These are phyloP conservation scores for Calidris pygmaea DNA, from an alignment of 2,113 vertebrate species.

Conservation along the genomic window DNA sequence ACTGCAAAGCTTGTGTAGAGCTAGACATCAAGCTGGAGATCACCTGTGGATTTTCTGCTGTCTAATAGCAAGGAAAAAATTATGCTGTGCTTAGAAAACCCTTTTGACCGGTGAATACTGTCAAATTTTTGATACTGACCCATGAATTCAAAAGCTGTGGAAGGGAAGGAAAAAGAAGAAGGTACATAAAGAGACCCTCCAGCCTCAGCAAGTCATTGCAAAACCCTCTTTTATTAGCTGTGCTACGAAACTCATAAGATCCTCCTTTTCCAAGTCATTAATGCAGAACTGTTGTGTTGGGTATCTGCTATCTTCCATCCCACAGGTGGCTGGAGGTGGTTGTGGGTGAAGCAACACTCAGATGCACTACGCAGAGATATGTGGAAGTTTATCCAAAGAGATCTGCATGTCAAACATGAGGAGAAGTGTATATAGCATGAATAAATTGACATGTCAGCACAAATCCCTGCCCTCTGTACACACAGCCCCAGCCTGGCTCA, in stretches of 20 bases:
- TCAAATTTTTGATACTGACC: neutral
- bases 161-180: neutral
- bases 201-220: neutral
- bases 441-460: conserved; percentile 61
- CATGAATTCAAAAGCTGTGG: neutral
- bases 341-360: conserved; percentile 61
- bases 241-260: neutral
- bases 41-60: neutral
- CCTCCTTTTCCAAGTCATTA: conserved; percentile 21
- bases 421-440: conserved; percentile 39
- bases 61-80: neutral
- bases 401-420: conserved; percentile 62
- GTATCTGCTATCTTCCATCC: conserved; percentile 19
- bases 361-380: conserved; percentile 20
- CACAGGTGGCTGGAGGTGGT: conserved; percentile 64
- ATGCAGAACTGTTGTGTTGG: neutral
- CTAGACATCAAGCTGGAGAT: neutral
- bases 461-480: conserved; percentile 48
- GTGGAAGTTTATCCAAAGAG: conserved; percentile 48
- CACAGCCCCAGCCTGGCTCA: neutral
- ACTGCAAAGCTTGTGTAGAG: neutral
- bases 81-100: neutral
- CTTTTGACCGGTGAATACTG: neutral
- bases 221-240: neutral
- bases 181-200: neutral